A percentile compares a stretch with the other conserved stretches of the same genome.
Conservation (phyloP, 2,888 invertebrate species). For the Yponomeuta evonymella region DNA sequence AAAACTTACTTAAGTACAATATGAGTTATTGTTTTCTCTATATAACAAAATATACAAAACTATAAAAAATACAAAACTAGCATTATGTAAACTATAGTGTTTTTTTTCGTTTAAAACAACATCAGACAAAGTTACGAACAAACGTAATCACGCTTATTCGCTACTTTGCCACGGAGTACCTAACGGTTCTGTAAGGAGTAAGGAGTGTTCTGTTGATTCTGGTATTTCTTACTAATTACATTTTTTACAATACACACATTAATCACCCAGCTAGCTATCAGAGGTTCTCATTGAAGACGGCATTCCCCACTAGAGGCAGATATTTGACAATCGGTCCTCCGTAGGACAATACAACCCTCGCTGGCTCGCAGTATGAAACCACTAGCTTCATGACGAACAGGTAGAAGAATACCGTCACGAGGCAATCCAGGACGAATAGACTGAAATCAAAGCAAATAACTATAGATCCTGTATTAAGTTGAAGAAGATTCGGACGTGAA, state of each 20-base stretch:
- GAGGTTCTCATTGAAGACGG: slow-evolving; percentile 42
- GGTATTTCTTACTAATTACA: background rate
- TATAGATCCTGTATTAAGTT: background rate
- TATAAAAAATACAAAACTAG: slow-evolving; percentile 1
- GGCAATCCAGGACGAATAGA: slow-evolving; percentile 67
- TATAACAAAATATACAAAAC: background rate
- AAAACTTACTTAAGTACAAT: background rate
- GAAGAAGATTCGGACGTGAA: slow-evolving; percentile 1
- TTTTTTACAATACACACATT: background rate
- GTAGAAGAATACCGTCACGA: slow-evolving; percentile 68
- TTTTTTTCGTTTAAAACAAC: slow-evolving; percentile 39
- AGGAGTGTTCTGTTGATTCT: background rate
- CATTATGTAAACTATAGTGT: background rate
- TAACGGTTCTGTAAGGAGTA: too few relatives aligned
- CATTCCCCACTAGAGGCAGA: slow-evolving; percentile 57
- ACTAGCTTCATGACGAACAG: slow-evolving; percentile 59
- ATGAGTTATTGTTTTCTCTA: background rate
- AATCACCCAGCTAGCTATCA: background rate
- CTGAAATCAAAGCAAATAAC: slow-evolving; percentile 49
- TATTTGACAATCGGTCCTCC: slow-evolving; percentile 51
- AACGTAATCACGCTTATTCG: too few relatives aligned
- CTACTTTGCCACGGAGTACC: too few relatives aligned
- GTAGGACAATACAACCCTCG: slow-evolving; percentile 40
- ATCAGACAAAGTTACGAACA: background rate
- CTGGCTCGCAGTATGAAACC: slow-evolving; percentile 46